Base-by-base conservation (phyloP, 2,797 vertebrate species). In the Lepilemur ruficaudatus region DNA sequence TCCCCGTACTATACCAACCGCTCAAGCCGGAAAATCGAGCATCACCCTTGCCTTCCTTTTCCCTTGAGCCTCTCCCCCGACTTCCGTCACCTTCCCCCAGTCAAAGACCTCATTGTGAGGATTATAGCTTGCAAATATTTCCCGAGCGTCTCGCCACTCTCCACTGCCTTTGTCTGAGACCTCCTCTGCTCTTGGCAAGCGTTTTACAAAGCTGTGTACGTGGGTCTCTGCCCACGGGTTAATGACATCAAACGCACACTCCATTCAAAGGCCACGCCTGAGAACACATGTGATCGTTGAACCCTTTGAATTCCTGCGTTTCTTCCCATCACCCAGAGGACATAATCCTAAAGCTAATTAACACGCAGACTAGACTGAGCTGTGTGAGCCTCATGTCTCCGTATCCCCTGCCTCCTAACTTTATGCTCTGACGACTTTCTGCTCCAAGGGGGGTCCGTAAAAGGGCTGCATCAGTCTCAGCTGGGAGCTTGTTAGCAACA, bases 401-500 rank as follows among this genome's bases (percentile, higher is more conserved):
- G 1, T n/a, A 18, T 0, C n/a, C 9, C 3, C 9, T 28, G 55
- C 41, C 17, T 61, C 41, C 23, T 59, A 50, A 59, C 55, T 59
- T 25, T 7, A 61, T 4, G 32, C 22, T 28, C 9, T 61, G 41
- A 17, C 32, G 1, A 1, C 41, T 25, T 48, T 46, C 14, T 43
- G 22, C 41, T 46, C 30, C 55, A 28, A 11, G 15, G 22, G 55
- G 2, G 4, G 67, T 46, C 30, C 5, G 1, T 0, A 4, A 20
- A 32, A 23, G 7, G 32, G 23, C 2, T 52, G n/a, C 5, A 3
- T n/a, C 15, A 8, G 23, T 50, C 4, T 38, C 65, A 28, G n/a
- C 63, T 7, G 15, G 48, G 5, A 48, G 83, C 17, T 86, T 14
- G 7, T 57, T 55, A 55, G 83, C 22, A 23, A 70, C 41, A 28